Percentiles rank a stretch among this genome's conserved stretches.
These are phyloP conservation scores for Mormyrus iriodes DNA, from an alignment of 2,113 vertebrate species.

Conservation along the genomic window DNA sequence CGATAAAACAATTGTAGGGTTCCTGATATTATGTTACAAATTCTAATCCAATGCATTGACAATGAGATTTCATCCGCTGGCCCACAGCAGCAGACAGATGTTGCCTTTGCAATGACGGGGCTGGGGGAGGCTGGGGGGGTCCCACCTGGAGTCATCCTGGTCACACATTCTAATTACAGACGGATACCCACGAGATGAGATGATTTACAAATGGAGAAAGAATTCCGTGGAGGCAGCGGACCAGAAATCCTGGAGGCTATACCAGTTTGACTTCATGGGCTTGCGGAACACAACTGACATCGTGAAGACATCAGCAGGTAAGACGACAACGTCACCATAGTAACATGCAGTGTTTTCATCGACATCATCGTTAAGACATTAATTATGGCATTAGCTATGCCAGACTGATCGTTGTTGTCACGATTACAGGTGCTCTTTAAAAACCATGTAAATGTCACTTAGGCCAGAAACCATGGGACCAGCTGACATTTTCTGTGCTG, in stretches of 20 bases:
- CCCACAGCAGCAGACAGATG: constrained; percentile 24
- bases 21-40: constrained; percentile 15
- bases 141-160: constrained; percentile 25
- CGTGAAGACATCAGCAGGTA: constrained; percentile 85
- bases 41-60: constrained; percentile 24
- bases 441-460: neutral
- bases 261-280: constrained; percentile 96
- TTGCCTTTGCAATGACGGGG: constrained; percentile 32
- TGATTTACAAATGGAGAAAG: constrained; percentile 94
- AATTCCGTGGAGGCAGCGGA: constrained; percentile 89
- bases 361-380: too few species aligned
- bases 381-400: neutral
- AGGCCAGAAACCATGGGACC: too few species aligned
- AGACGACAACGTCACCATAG: neutral
- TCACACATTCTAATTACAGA: constrained; percentile 69
- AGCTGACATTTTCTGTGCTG: neutral
- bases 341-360: neutral
- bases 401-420: neutral
- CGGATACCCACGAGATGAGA: constrained; percentile 91
- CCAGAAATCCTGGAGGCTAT: constrained; percentile 92
- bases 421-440: neutral
- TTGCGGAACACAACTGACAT: constrained; percentile 84
- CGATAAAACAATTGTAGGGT: constrained; percentile 29
- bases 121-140: neutral
- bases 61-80: neutral